Evolutionary conservation across 2,888 invertebrate genomes (phyloP).

Genomic region (Buathra laborator): DNA sequence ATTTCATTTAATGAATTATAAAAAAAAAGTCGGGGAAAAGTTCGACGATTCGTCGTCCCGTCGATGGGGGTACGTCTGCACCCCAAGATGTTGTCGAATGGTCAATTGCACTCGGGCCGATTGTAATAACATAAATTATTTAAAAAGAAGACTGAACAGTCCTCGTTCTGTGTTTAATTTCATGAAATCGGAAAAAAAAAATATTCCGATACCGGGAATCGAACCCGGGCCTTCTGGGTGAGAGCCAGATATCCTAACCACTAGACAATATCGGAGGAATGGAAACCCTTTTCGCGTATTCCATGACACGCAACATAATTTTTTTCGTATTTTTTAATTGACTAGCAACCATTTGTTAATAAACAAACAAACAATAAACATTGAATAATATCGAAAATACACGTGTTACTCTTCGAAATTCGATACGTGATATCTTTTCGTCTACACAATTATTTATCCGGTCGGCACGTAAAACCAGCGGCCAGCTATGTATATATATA

Average conservation of each 20-base stretch:
- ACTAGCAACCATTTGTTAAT: background rate
- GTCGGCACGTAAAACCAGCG: slow-evolving; percentile 28
- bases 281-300: background rate
- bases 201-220: slow-evolving; percentile 62
- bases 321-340: background rate
- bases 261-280: slow-evolving; percentile 58
- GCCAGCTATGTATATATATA: background rate
- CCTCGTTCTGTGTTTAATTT: background rate
- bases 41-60: too few species aligned
- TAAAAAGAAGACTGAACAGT: too few species aligned
- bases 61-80: too few species aligned
- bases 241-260: slow-evolving; percentile 62
- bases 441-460: slow-evolving; percentile 31
- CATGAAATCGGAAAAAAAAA: slow-evolving; percentile 19
- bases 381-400: slow-evolving; percentile 4
- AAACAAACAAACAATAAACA: background rate
- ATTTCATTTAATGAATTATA: too few species aligned
- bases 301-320: background rate
- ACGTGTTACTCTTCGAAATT: background rate
- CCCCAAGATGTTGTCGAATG: background rate
- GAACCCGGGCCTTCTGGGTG: slow-evolving; percentile 63
- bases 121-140: background rate
- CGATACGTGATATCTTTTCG: slow-evolving; percentile 7
- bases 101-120: background rate
- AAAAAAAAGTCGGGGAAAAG: too few species aligned